These are phyloP conservation scores for Phthorimaea operculella DNA, from an alignment of 1,140 invertebrate species.

Conservation along the genomic window DNA sequence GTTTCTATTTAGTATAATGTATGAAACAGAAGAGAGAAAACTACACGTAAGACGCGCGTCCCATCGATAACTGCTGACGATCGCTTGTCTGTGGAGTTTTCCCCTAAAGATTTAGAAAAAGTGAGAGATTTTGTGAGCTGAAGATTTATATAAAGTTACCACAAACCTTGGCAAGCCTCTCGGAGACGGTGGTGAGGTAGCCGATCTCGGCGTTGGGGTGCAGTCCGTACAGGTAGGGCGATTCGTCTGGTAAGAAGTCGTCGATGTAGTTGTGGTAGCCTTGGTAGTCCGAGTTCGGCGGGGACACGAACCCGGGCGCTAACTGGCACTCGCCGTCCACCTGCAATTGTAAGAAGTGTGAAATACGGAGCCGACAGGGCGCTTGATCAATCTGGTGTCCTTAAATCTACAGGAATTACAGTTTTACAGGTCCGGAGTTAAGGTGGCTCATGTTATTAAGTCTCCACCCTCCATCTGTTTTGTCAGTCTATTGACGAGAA, in stretches of 20 bases:
- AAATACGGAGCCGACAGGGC: too few relatives aligned
- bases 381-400: too few relatives aligned
- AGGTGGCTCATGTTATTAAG: too few relatives aligned
- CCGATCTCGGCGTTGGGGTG: constrained; percentile 94
- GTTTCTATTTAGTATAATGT: too few relatives aligned
- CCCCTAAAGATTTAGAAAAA: neutral
- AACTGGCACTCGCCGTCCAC: constrained; percentile 82
- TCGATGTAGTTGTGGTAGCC: constrained; percentile 89
- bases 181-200: constrained; percentile 83
- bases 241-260: constrained; percentile 82
- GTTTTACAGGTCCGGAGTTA: too few relatives aligned
- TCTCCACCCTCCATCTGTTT: too few relatives aligned
- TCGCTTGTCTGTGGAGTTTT: too few relatives aligned
- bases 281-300: constrained; percentile 83
- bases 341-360: constrained; percentile 29
- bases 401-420: too few relatives aligned
- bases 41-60: too few relatives aligned
- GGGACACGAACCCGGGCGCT: constrained; percentile 80
- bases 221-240: constrained; percentile 86
- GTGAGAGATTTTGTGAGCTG: neutral
- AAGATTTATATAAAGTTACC: neutral
- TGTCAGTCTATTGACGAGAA: too few relatives aligned
- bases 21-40: too few relatives aligned
- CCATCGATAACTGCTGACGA: too few relatives aligned
- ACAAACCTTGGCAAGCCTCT: constrained; percentile 78